These are phyloP conservation scores for Hyposoter dolosus DNA, from an alignment of 2,888 invertebrate genomes.

Conservation along the genomic window DNA sequence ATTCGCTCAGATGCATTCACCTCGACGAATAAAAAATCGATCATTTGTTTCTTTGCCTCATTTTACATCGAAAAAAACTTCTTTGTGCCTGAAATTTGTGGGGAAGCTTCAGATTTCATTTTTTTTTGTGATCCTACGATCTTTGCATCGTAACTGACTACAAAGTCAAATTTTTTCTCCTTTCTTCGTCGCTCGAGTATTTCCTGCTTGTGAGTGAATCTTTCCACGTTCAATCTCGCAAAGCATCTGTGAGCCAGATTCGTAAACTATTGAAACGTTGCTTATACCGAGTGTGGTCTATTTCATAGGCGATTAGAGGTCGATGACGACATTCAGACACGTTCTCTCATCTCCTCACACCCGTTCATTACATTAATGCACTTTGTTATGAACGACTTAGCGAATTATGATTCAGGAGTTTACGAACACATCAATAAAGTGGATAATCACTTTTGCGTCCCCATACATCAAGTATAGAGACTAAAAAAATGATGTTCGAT, in stretches of 20 bases:
- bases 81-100: no score
- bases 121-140: background rate
- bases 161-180: background rate
- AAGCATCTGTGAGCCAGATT: conserved; percentile 52
- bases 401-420: conserved; percentile 32
- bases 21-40: no score
- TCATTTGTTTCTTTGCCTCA: no score
- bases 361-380: conserved; percentile 22
- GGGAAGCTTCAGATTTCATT: background rate
- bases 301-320: conserved; percentile 59
- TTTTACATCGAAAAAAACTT: no score
- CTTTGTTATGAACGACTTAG: conserved; percentile 39
- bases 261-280: conserved; percentile 51
- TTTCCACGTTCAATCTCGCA: background rate
- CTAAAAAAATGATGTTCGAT: background rate
- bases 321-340: conserved; percentile 27
- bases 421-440: conserved; percentile 1
- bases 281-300: conserved; percentile 51
- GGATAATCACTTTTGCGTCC: conserved; percentile 1
- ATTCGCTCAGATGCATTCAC: no score
- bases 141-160: conserved; percentile 39
- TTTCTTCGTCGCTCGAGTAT: conserved; percentile 4
- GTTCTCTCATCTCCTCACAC: background rate
- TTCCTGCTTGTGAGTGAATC: conserved; percentile 30
- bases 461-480: background rate